Conservation (phyloP, 2,888 invertebrate species). For the Meteorus colon region DNA sequence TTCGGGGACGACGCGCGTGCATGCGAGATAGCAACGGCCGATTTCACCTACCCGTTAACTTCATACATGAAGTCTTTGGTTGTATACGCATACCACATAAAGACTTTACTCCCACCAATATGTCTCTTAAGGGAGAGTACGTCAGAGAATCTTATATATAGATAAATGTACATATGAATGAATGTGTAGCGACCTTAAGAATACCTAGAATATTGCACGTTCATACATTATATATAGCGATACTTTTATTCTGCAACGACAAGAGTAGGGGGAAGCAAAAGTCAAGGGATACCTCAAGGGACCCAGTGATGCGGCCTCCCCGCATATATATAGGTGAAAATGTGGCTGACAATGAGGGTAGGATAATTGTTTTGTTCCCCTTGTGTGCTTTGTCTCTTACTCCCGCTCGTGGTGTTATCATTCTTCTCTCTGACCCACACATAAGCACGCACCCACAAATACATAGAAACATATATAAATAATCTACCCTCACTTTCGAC, state of each 20-base stretch:
- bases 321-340: conserved; percentile 59
- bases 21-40: conserved; percentile 46
- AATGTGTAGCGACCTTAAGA: not conserved
- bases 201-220: conserved; percentile 26
- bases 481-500: conserved; percentile 28
- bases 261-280: conserved; percentile 25
- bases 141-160: conserved; percentile 22
- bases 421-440: conserved; percentile 18
- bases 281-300: conserved; percentile 59
- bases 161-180: conserved; percentile 14
- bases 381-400: conserved; percentile 52
- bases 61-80: conserved; percentile 31
- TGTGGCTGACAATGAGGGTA: conserved; percentile 59
- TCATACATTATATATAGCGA: conserved; percentile 28
- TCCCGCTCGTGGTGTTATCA: conserved; percentile 29
- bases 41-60: conserved; percentile 59
- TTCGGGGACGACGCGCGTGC: conserved; percentile 29
- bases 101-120: conserved; percentile 7
- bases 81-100: conserved; percentile 22
- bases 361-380: conserved; percentile 67
- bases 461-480: not conserved
- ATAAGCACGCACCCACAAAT: conserved; percentile 23
- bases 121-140: not conserved
- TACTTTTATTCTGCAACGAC: conserved; percentile 31
- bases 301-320: conserved; percentile 54